Evolutionary conservation across 2,888 invertebrate genomes (phyloP).

Genomic region (Heterodera filipjevi): DNA sequence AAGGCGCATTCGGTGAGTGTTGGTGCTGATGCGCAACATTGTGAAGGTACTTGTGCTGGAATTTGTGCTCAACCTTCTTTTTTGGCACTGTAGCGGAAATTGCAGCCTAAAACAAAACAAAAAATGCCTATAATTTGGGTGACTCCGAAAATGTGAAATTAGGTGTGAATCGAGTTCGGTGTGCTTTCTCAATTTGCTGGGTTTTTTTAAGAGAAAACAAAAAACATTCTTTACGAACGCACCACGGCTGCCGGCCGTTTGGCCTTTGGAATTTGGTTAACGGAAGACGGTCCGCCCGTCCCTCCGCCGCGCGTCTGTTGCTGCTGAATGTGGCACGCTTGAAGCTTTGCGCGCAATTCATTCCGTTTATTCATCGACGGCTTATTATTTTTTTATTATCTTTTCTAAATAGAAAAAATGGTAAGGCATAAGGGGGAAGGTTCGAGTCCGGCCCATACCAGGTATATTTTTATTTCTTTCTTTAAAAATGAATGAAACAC

Average conservation of each 20-base stretch:
- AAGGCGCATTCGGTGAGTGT: background rate
- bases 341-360: constrained; percentile 1
- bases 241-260: background rate
- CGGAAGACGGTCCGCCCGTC: background rate
- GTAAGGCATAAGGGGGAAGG: too few species aligned
- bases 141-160: background rate
- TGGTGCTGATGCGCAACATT: background rate
- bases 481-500: too few species aligned
- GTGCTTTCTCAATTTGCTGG: background rate
- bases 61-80: background rate
- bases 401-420: too few species aligned
- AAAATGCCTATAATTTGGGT: background rate
- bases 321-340: background rate
- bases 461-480: too few species aligned
- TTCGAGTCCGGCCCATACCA: too few species aligned
- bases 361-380: background rate
- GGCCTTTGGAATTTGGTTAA: background rate
- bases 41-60: too few species aligned
- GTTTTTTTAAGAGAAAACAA: background rate
- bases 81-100: constrained; percentile 1
- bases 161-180: background rate
- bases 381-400: too few species aligned
- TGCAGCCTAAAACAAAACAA: background rate
- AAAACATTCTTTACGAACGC: background rate
- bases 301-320: background rate